Base-by-base conservation (phyloP, 2,888 invertebrate genomes). In the Halictus quadricinctus region DNA sequence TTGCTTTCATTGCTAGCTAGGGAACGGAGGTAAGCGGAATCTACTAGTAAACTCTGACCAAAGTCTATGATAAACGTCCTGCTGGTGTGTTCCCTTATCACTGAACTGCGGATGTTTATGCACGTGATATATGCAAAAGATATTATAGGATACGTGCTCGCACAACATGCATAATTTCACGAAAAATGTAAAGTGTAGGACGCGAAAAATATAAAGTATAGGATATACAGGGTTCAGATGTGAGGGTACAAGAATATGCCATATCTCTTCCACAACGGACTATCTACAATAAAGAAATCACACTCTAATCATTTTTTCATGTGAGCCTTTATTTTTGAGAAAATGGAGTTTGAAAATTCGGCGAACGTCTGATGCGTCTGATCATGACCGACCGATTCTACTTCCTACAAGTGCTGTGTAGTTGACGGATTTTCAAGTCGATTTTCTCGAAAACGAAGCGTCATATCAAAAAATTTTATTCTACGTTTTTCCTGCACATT, bases 1-100 rank as follows among this genome's bases (percentile, higher is more conserved):
- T 94, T 91, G 92, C 93, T 93, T 93, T 92, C 91, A 94, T 93
- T 94, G 94, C 92, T 94, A 94, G 92, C 94, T 93, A 92, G 93
- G 94, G 93, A 93, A 93, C 90, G 92, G 92, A 94, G 94, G 94
- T 94, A 94, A 93, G 93, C 92, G 36, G 86, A 90, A 86, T 86
- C 85, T 89, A 89, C 84, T 86, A 90, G 86, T 87, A 80, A 89
- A 86, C 88, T 87, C 88, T 88, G 58, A 83, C 75, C 75, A 85
- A 80, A 77, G 80, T 86, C 84, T 88, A 86, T 87, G 76, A 88
- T 89, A 87, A 91, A 86, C 88, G 88, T 90, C 86, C 90, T 89
- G 89, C 88, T 89, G 90, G 84, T 92, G 91, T 92, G 88, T 91
- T 88, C 87, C 86, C 85, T 82, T 88, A 84, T 70, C 70, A 70